phyloP scores from a whole-genome alignment of 1,140 invertebrate species.

The Drosophila truncata region DNA sequence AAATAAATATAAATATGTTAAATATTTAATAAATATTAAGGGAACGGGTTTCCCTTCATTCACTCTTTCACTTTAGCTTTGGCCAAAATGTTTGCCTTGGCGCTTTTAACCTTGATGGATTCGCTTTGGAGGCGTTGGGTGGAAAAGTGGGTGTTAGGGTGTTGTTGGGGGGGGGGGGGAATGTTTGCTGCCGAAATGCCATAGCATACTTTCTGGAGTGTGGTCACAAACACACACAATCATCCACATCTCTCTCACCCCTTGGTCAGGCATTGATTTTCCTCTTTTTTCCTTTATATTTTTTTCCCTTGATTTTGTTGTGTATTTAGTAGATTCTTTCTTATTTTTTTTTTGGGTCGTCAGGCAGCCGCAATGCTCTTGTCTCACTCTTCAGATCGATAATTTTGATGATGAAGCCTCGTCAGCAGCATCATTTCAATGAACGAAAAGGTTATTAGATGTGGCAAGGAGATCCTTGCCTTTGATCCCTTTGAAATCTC shows the following conservation, averaged over 20 bases:
- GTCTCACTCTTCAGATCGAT: conserved; percentile 25
- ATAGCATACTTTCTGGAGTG: conserved; percentile 73
- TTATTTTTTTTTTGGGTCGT: conserved; percentile 30
- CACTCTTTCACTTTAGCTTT: conserved; percentile 7
- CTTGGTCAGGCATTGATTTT: conserved; percentile 56
- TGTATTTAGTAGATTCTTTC: conserved; percentile 38
- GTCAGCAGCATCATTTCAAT: conserved; percentile 20
- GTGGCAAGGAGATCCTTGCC: background rate
- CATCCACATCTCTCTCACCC: conserved; percentile 14
- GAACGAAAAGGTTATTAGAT: conserved; percentile 17
- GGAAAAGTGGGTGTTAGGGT: background rate
- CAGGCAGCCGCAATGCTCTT: conserved; percentile 2
- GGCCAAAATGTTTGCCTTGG: conserved; percentile 74
- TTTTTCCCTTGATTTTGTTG: conserved; percentile 17
- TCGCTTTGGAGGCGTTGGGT: conserved; percentile 29
- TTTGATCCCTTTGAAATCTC: conserved; percentile 2
- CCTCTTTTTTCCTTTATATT: conserved; percentile 17
- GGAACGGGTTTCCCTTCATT: background rate
- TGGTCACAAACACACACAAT: conserved; percentile 15
- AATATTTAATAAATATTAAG: background rate
- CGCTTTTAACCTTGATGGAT: conserved; percentile 74
- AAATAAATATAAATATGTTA: too few relatives aligned
- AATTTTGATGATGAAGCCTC: conserved; percentile 15
- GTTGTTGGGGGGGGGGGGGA: background rate
- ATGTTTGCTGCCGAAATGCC: conserved; percentile 45